These are phyloP conservation scores for Sebastes reedi DNA, from an alignment of 2,797 vertebrate species.

Conservation along the genomic window DNA sequence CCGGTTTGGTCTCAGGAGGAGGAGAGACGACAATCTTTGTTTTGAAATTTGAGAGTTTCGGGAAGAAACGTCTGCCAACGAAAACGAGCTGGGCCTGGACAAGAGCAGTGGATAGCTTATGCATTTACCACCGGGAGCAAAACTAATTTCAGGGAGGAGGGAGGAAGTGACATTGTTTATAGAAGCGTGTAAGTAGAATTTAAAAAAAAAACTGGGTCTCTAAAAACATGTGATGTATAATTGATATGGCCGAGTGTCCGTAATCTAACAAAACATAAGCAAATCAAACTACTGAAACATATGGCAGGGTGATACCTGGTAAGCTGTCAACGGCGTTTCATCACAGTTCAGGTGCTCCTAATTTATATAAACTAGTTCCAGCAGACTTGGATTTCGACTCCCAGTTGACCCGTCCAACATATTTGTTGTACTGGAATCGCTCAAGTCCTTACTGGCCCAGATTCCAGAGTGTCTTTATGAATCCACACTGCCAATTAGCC, in stretches of 20 bases:
- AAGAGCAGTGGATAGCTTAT: not conserved
- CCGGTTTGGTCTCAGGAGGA: not conserved
- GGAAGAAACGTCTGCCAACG: not conserved
- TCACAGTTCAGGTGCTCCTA: not conserved
- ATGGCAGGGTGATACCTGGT: not conserved
- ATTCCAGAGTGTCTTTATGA: constrained; percentile 16
- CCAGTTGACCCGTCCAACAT: constrained; percentile 18
- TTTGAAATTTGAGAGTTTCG: not conserved
- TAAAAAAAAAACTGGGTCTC: not conserved
- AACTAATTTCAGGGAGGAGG: not conserved
- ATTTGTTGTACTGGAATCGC: constrained; percentile 25
- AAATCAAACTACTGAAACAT: not conserved
- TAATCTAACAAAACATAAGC: not conserved
- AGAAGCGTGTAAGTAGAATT: not conserved
- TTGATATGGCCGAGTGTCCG: not conserved
- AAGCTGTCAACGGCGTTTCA: not conserved
- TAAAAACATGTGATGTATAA: constrained; percentile 4
- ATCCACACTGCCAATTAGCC: constrained; percentile 14
- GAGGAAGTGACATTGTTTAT: not conserved
- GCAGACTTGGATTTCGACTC: not conserved
- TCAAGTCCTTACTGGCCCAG: constrained; percentile 17
- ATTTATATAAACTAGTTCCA: not conserved
- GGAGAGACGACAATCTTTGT: not conserved
- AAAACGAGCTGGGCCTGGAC: not conserved
- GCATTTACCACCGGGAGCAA: constrained; percentile 1